Conservation (phyloP, 2,113 vertebrate species). For the Amblyopsis rosae region DNA sequence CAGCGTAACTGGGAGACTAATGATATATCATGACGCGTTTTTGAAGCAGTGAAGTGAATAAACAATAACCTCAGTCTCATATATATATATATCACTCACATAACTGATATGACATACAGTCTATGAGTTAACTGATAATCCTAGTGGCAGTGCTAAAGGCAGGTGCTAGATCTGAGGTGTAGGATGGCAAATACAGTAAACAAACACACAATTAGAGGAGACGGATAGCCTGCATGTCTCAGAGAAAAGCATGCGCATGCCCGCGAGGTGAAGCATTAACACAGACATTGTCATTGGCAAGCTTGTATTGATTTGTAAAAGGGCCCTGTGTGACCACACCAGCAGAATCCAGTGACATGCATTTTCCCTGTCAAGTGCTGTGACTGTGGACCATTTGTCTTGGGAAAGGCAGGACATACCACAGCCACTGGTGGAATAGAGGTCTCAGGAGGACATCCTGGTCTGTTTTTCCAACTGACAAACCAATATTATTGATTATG, state of each 20-base stretch:
- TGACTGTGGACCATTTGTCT: slow-evolving; percentile 52
- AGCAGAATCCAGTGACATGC: slow-evolving; percentile 38
- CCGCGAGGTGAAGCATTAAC: slow-evolving; percentile 44
- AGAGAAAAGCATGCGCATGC: slow-evolving; percentile 24
- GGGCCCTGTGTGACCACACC: slow-evolving; percentile 53
- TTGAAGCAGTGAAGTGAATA: slow-evolving; percentile 25
- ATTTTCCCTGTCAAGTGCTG: slow-evolving; percentile 48
- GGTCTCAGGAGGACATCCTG: neutral
- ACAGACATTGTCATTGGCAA: slow-evolving; percentile 59
- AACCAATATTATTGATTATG: neutral
- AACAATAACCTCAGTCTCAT: slow-evolving; percentile 32
- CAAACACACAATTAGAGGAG: slow-evolving; percentile 47
- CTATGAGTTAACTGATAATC: slow-evolving; percentile 30
- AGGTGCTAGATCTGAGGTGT: slow-evolving; percentile 29
- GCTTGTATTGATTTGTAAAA: slow-evolving; percentile 55
- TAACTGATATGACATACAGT: slow-evolving; percentile 36
- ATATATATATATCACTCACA: slow-evolving; percentile 7
- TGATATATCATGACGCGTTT: slow-evolving; percentile 39
- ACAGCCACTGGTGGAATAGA: neutral
- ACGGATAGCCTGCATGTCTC: slow-evolving; percentile 25
- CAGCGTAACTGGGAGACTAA: slow-evolving; percentile 29
- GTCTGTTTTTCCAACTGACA: neutral
- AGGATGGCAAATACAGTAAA: slow-evolving; percentile 21
- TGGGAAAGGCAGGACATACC: slow-evolving; percentile 20
- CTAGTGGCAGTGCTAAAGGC: slow-evolving; percentile 6